Conservation (phyloP, 2,888 invertebrate genomes). For the Leptarthrus brevirostris region DNA sequence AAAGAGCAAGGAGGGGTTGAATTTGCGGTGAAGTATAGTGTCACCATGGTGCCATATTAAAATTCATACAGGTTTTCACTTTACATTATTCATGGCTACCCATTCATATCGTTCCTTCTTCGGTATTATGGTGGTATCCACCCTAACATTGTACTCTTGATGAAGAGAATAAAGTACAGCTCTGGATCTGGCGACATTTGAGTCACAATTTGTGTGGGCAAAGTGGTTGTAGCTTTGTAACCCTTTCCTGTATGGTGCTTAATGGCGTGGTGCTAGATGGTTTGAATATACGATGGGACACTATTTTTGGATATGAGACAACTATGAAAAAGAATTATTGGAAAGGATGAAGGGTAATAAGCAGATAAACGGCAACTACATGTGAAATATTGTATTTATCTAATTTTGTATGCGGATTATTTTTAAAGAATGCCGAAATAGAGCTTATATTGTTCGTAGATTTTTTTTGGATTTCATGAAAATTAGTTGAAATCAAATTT, state of each 20-base stretch:
- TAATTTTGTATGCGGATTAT: too few species aligned
- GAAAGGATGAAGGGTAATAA: not conserved
- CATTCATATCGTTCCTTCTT: slow-evolving; percentile 26
- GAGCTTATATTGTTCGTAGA: too few species aligned
- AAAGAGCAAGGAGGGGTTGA: not conserved
- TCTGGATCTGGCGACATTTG: slow-evolving; percentile 9
- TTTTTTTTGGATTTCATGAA: too few species aligned
- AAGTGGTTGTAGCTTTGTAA: slow-evolving; percentile 39
- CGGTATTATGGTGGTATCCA: slow-evolving; percentile 24
- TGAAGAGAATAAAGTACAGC: slow-evolving; percentile 44
- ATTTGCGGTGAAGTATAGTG: slow-evolving; percentile 34
- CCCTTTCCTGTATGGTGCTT: slow-evolving; percentile 31
- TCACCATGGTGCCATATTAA: slow-evolving; percentile 41
- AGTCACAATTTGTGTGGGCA: slow-evolving; percentile 40
- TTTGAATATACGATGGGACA: too few species aligned
- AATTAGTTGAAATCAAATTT: too few species aligned
- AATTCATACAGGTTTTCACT: slow-evolving; percentile 46
- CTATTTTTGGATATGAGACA: too few species aligned
- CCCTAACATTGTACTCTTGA: slow-evolving; percentile 33
- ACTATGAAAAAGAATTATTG: slow-evolving; percentile 40
- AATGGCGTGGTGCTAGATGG: slow-evolving; percentile 41
- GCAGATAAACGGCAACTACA: not conserved
- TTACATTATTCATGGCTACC: slow-evolving; percentile 42
- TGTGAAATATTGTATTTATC: too few species aligned
- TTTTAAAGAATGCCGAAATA: too few species aligned